A percentile compares a stretch with the other conserved stretches of the same genome.
These are phyloP conservation scores for Chelidonichthys spinosus DNA, from an alignment of 2,797 vertebrate genomes.

Conservation along the genomic window DNA sequence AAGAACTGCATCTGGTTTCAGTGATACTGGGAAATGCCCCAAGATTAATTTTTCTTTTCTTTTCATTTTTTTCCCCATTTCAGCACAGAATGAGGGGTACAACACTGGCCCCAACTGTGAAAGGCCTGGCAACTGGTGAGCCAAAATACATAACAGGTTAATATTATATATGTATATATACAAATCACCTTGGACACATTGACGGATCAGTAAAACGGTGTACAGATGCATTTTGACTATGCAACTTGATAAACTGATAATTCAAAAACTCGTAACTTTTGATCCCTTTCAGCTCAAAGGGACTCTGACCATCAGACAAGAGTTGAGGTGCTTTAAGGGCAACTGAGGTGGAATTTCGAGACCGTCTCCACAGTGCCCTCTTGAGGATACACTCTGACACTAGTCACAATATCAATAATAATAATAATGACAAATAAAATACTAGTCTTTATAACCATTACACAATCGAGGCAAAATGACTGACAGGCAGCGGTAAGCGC, in stretches of 20 bases:
- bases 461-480: conserved; percentile 80
- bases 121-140: conserved; percentile 75
- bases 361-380: conserved; percentile 78
- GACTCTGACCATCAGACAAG: conserved; percentile 69
- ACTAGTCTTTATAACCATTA: conserved; percentile 75
- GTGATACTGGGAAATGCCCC: conserved; percentile 69
- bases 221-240: conserved; percentile 84
- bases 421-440: conserved; percentile 69
- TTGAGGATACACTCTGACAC: conserved; percentile 78
- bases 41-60: conserved; percentile 56
- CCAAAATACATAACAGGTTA: conserved; percentile 82
- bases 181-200: conserved; percentile 83
- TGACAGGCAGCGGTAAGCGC: conserved; percentile 75
- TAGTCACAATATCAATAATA: conserved; percentile 77
- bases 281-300: conserved; percentile 73
- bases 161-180: conserved; percentile 83
- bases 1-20: conserved; percentile 86
- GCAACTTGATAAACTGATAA: conserved; percentile 78
- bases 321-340: conserved; percentile 81
- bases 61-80: conserved; percentile 32
- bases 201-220: conserved; percentile 81
- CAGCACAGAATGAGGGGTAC: conserved; percentile 67
- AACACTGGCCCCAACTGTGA: conserved; percentile 72
- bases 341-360: conserved; percentile 78
- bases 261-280: conserved; percentile 73